phyloP scores from a whole-genome alignment of 2,797 vertebrate species.

The Hydrophis major region DNA sequence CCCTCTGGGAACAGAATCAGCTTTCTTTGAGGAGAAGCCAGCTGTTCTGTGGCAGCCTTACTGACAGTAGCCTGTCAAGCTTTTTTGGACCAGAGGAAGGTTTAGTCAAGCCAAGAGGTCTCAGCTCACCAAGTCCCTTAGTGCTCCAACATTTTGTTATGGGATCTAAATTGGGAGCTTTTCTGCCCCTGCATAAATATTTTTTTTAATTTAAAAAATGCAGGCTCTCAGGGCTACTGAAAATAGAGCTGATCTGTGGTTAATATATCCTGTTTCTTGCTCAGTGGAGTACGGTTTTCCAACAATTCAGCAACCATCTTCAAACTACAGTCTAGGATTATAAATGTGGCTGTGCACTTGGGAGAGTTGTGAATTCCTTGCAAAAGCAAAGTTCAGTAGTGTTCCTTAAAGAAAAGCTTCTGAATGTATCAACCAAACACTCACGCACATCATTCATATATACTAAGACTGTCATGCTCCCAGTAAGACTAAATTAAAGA shows the following conservation, averaged over 20 bases:
- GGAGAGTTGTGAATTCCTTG: neutral
- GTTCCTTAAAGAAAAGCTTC: neutral
- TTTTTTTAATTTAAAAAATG: neutral
- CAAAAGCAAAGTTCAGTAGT: neutral
- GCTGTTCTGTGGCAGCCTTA: constrained; percentile 16
- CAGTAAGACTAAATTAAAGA: neutral
- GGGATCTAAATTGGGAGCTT: neutral
- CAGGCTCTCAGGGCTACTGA: neutral
- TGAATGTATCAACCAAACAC: neutral
- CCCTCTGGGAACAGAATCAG: constrained; percentile 2
- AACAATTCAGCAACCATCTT: neutral
- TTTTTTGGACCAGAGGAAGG: neutral
- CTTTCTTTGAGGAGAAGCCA: constrained; percentile 3
- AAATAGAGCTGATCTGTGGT: neutral
- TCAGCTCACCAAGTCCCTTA: neutral
- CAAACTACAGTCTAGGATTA: neutral
- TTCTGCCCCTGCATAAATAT: neutral
- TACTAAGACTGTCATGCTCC: neutral
- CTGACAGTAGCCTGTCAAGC: neutral
- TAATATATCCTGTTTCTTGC: neutral
- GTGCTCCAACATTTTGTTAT: neutral
- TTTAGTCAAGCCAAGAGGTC: neutral
- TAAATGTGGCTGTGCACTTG: neutral
- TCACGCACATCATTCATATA: neutral
- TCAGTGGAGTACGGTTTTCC: neutral